Evolutionary conservation across 1,140 invertebrate genomes (phyloP).

Genomic region (Drosophila lowei): DNA sequence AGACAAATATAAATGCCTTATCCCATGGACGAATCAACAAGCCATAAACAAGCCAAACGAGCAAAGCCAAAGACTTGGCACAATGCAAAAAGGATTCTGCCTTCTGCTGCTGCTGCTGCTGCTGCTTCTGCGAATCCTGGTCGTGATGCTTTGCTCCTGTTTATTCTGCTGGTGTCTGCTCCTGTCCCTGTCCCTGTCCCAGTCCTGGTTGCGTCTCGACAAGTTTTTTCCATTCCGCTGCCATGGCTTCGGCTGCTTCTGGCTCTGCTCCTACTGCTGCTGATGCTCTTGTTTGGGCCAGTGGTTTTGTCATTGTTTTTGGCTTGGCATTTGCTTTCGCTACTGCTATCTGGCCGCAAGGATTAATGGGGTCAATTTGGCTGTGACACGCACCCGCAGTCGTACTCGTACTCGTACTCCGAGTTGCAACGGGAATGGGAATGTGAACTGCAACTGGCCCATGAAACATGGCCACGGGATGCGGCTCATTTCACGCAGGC

Average conservation of each 20-base stretch:
- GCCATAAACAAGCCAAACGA: slow-evolving; percentile 66
- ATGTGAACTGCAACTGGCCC: slow-evolving; percentile 37
- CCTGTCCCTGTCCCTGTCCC: slow-evolving; percentile 13
- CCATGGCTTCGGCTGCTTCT: slow-evolving; percentile 15
- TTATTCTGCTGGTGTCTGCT: slow-evolving; percentile 9
- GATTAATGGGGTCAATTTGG: slow-evolving; percentile 78
- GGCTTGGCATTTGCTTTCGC: slow-evolving; percentile 38
- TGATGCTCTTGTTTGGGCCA: slow-evolving; percentile 44
- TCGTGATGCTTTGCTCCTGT: too few relatives aligned
- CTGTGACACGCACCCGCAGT: slow-evolving; percentile 51
- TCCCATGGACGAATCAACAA: slow-evolving; percentile 66
- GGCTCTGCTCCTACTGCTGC: slow-evolving; percentile 14
- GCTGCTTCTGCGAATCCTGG: slow-evolving; percentile 11
- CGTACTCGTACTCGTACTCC: background rate
- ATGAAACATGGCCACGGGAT: slow-evolving; percentile 40
- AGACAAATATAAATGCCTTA: slow-evolving; percentile 60
- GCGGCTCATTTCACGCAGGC: slow-evolving; percentile 60
- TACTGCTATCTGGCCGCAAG: slow-evolving; percentile 38
- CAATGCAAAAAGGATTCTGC: slow-evolving; percentile 40
- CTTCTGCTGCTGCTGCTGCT: slow-evolving; percentile 8
- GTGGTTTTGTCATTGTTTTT: slow-evolving; percentile 63
- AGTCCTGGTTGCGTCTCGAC: slow-evolving; percentile 21
- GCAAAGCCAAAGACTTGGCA: slow-evolving; percentile 39
- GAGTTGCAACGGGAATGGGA: background rate
- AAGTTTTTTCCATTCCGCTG: slow-evolving; percentile 32